A percentile compares a stretch with the other conserved stretches of the same genome.
These are phyloP conservation scores for Cheilosia variabilis DNA, from an alignment of 2,888 invertebrate genomes.

Conservation along the genomic window DNA sequence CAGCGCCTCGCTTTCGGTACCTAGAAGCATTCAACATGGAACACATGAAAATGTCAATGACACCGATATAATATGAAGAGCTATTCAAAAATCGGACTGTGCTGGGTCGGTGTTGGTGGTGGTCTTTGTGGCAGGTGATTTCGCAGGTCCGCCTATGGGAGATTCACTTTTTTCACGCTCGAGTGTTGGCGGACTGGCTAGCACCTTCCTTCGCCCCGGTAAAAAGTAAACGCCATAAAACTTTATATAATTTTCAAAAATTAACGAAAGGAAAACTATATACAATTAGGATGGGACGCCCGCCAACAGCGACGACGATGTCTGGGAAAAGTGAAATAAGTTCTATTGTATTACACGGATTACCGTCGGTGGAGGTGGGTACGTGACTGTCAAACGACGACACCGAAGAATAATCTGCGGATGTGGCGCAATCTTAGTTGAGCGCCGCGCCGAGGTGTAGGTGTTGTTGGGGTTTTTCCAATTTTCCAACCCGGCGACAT, in stretches of 20 bases:
- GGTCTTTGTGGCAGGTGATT: constrained; percentile 31
- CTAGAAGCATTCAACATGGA: constrained; percentile 11
- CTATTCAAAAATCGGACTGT: constrained; percentile 9
- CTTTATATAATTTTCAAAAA: constrained; percentile 14
- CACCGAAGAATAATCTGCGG: constrained; percentile 34
- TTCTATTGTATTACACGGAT: constrained; percentile 37
- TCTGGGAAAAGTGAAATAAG: constrained; percentile 52
- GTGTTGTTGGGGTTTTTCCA: constrained; percentile 17
- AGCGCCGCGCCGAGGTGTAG: constrained; percentile 4
- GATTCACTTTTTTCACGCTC: constrained; percentile 59
- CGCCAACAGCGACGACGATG: background rate
- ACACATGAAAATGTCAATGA: constrained; percentile 67
- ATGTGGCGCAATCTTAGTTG: constrained; percentile 24
- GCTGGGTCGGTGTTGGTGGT: background rate
- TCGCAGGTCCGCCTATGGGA: constrained; percentile 59
- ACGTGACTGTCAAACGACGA: constrained; percentile 59
- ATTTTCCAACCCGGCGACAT: background rate
- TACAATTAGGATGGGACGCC: background rate
- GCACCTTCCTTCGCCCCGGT: constrained; percentile 13
- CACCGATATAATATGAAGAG: constrained; percentile 57
- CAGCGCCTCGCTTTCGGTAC: constrained; percentile 33
- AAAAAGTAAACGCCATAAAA: constrained; percentile 31
- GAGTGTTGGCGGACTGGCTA: constrained; percentile 47
- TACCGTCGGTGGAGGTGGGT: constrained; percentile 14
- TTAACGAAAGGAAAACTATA: constrained; percentile 38